Base-by-base conservation (phyloP, 2,797 vertebrate species). In the Alectoris magna region DNA sequence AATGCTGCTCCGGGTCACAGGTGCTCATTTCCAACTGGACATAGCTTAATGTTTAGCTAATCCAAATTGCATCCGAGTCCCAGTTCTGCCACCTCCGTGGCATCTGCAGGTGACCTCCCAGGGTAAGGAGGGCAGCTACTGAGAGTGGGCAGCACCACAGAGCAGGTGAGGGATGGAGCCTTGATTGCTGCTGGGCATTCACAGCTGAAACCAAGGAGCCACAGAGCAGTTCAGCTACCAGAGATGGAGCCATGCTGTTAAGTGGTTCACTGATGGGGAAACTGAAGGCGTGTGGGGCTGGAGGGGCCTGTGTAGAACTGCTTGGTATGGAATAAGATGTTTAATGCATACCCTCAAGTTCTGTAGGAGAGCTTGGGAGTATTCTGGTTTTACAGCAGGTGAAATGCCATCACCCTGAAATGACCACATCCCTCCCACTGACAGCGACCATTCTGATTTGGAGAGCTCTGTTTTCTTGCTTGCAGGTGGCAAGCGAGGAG, bases 21-120 rank as follows among this genome's bases (percentile, higher is more conserved):
- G 83, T 90, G 87, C 84, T 80, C 69, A 7, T 90, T 94, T 77
- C 51, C 77, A 88, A 69, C 91, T 64, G 72, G 48, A 31, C 87
- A 3, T 9, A 8, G 92, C 5, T 96, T 95, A 95, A 96, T 92
- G 64, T 91, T 94, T 90, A 91, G 71, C 78, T 77, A 92, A 39
- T 2, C 59, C 68, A 63, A 91, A 89, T 10, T 3, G 27, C 27
- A 12, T 3, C 80, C 9, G 0, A 36, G 56, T 8, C 24, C 78
- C 67, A 1, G 5, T 36, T 69, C 44, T 29, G 24, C 70, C 39
- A 16, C 10, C 3, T 4, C 27, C 9, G 2, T 1, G 8, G 16
- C 69, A 29, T 23, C n/a, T 5, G 1, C 4, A 14, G 53, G 22
- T 73, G n/a, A 1, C 46, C 82, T 72, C 60, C 55, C 29, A 0